Base-by-base conservation (phyloP, 2,797 vertebrate genomes). In the Hybognathus amarus region DNA sequence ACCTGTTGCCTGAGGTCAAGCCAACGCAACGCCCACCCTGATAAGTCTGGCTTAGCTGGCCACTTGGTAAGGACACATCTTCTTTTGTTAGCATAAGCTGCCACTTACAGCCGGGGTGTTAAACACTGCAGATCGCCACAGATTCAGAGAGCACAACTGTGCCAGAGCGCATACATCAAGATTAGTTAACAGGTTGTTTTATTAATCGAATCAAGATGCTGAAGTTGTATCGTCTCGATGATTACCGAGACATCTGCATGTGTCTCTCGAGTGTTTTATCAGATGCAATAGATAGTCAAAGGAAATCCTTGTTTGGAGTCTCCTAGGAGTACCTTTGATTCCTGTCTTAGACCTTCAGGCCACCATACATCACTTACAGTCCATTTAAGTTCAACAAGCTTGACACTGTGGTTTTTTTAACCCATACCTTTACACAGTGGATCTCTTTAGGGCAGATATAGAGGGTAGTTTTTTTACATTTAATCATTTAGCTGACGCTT, bases 11-110 rank as follows among this genome's bases (percentile, higher is more conserved):
- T 91, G 93, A 94, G 93, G 93, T 94, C 93, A 94, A 91, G 90
- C 92, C 91, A 92, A 94, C 92, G 92, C 93, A 90, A 92, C 92
- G 80, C 91, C 91, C 91, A 92, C 91, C 82, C 91, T 93, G 93
- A 93, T 94, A 94, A 96, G 90, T 94, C 94, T 95, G 93, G 94
- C 95, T 96, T 94, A 95, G 94, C 93, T 90, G 91, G 93, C 93
- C 94, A 87, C 93, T 94, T 92, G 94, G 94, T 95, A 95, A 95
- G 95, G 92, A 94, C 93, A 91, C 89, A 92, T 93, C 93, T 93
- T 89, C 92, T 94, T 94, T 92, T 94, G 92, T 92, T 90, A 89
- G 91, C 90, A 87, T 95, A 94, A 95, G 92, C 93, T 88, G 85
- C 86, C 83, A 90, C 87, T 93, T 94, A 94, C 84, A 89, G 89